Base-by-base conservation (phyloP, 2,113 vertebrate species). In the Istiophorus platypterus region DNA sequence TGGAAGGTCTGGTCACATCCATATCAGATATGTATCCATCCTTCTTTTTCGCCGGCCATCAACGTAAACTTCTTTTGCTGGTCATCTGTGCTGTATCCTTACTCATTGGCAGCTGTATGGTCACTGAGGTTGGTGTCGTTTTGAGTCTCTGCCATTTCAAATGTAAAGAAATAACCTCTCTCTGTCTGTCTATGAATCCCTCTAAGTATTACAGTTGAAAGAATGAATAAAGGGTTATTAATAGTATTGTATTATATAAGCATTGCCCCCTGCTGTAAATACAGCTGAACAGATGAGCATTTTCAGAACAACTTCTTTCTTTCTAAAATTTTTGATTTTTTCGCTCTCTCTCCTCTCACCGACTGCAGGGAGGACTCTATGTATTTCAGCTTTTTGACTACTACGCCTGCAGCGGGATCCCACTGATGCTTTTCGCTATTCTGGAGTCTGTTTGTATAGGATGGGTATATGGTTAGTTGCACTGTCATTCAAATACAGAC, bases 331-430 rank as follows among this genome's bases (percentile, higher is more conserved):
- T 20, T 49, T 20, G 2, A 18, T 20, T 20, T 20, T 18, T 20
- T 49, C 18, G 6, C 47, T 7, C 42, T 67, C 12, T 18, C 18
- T 72, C 22, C 54, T 2, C n/a, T 52, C 10, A 0, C n/a, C 4
- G 13, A 1, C 24, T 52, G 11, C 51, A 98, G 97, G 97, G 97
- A 2, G 97, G 97, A 24, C 95, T 98, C 91, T 98, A 97, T 64
- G 72, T 98, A 76, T 98, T 98, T 88, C 97, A 96, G 90, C 93
- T 98, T 20, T 97, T 97, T 83, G 97, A 97, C 88, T 96, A 97
- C 86, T 98, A 98, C 0, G 96, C 96, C 22, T 96, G 94, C 82
- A 97, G 96, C 0, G 97, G 97, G 34, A 96, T 83, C 0, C 96
- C 96, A 63, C 78, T 97, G n/a, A 91, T 98, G 63, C 89, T 96